Evolutionary conservation across 2,888 invertebrate genomes (phyloP).

Genomic region (Euplagia quadripunctaria): DNA sequence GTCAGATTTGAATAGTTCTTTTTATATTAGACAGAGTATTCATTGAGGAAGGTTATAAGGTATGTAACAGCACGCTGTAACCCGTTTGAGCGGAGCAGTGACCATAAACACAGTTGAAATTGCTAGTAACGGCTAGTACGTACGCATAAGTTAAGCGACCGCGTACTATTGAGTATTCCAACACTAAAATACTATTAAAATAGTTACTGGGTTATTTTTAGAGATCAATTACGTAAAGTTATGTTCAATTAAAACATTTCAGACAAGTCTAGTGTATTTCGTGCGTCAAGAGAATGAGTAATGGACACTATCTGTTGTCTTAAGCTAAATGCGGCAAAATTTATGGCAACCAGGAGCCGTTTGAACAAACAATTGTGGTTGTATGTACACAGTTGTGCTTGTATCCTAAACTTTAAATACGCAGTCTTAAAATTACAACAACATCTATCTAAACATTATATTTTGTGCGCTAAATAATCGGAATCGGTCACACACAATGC

Average conservation of each 20-base stretch:
- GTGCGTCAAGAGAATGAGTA: slow-evolving; percentile 7
- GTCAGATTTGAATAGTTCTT: no score
- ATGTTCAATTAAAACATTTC: neutral
- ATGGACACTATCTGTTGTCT: slow-evolving; percentile 2
- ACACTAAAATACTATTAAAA: neutral
- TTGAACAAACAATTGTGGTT: neutral
- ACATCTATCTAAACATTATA: no score
- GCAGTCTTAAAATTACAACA: no score
- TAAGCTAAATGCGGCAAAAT: neutral
- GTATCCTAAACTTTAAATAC: neutral
- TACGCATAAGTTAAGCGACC: neutral
- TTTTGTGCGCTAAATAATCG: no score
- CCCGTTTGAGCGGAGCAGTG: no score
- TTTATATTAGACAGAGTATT: no score
- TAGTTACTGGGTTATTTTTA: neutral
- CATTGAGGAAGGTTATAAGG: no score
- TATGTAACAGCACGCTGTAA: no score
- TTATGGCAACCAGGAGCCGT: neutral
- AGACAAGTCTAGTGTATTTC: neutral
- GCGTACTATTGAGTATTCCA: neutral
- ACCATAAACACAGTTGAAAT: no score
- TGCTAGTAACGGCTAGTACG: neutral
- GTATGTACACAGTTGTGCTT: neutral
- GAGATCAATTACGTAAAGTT: neutral
- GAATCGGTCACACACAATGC: no score